phyloP scores from a whole-genome alignment of 2,888 invertebrate genomes.

The Lasioglossum oenotherae region DNA sequence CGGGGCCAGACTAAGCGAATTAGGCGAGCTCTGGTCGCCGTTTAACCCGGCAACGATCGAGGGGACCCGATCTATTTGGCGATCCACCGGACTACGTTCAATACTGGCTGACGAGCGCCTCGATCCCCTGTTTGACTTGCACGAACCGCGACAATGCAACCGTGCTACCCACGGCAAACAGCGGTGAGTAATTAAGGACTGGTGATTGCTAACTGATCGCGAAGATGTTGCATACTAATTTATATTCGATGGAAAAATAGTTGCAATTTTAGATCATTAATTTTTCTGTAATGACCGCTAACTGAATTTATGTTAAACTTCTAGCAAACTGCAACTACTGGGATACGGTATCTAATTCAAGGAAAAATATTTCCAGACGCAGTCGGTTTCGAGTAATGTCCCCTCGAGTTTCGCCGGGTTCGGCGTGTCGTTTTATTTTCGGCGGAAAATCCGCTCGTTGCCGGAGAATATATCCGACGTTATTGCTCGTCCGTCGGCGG shows the following conservation, averaged over 20 bases:
- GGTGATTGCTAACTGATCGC: not conserved
- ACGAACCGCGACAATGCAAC: not conserved
- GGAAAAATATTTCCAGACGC: not conserved
- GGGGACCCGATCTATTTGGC: constrained; percentile 26
- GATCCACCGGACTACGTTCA: constrained; percentile 28
- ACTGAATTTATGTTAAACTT: not conserved
- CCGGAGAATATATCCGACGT: constrained; percentile 1
- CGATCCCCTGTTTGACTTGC: constrained; percentile 26
- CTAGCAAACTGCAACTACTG: not conserved
- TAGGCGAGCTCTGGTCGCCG: constrained; percentile 35
- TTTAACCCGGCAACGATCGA: constrained; percentile 43
- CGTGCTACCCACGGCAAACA: not conserved
- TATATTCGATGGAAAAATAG: not conserved
- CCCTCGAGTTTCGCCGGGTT: not conserved
- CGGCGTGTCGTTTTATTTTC: not conserved
- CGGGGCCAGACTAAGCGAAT: constrained; percentile 59
- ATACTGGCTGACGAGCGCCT: constrained; percentile 9
- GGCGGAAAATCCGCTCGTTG: constrained; percentile 4
- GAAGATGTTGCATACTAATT: not conserved
- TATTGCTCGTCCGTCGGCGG: not conserved
- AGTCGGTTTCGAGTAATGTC: not conserved
- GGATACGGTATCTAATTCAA: not conserved
- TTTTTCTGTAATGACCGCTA: not conserved
- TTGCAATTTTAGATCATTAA: not conserved
- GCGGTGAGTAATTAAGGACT: not conserved